Evolutionary conservation across 2,113 vertebrate species (phyloP), one percentile per base, ranked within the genome.

Genomic region (Halichoerus grypus): DNA sequence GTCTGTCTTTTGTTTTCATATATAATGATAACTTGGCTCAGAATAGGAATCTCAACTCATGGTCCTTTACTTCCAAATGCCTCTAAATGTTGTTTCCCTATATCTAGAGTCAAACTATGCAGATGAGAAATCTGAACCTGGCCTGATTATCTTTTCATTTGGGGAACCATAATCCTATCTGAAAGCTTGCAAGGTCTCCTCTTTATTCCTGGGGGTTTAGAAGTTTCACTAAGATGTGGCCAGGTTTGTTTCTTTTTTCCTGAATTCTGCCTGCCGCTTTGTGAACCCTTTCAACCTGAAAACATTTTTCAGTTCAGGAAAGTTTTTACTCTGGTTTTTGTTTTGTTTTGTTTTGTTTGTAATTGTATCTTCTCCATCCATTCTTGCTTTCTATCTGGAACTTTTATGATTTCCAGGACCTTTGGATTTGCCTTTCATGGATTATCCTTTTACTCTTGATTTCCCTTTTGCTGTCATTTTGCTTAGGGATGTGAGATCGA

Each of bases 1-100:
- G 21, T 49, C 49, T 77, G 18, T 51, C 39, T 91, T 96, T 93
- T 84, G 49, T 67, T 96, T 96, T 96, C 67, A 86, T 71, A 46
- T 69, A 46, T 65, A 92, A 65, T 84, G 49, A 91, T 76, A 86
- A 36, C 21, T 33, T 88, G 86, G 42, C 90, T 95, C 18, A 94
- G 86, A 85, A 85, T 53, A 84, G 14, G 16, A 91, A 74, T 42
- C 33, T 87, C 77, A 19, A 82, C 72, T 74, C 90, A 26, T 33
- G 42, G 46, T 57, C n/a, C 46, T 80, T 96, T 57, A 89, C 42
- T 86, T 85, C 81, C 67, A 93, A 92, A 61, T 55, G 28, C 55
- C 63, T 96, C 4, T 69, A 79, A 88, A 31, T 67, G 80, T 88
- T 94, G 71, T 49, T 59, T 91, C 6, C n/a, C 72, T 85, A 1